Base-by-base conservation (phyloP, 2,888 invertebrate genomes). In the Diaprepes abbreviatus region DNA sequence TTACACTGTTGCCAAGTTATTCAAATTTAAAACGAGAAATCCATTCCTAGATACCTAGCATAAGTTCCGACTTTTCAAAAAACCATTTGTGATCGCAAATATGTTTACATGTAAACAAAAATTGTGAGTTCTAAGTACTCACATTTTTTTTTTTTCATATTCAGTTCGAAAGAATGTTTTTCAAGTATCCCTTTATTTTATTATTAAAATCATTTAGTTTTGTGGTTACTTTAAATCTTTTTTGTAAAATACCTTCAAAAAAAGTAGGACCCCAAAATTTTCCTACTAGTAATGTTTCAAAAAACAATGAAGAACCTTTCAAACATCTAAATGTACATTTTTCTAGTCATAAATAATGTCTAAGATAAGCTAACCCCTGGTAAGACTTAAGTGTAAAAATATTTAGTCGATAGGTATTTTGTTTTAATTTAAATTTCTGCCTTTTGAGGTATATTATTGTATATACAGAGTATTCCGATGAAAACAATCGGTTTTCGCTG, bases 231-330 rank as follows among this genome's bases (percentile, higher is more conserved):
- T 57, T 69, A 73, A 57, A 21, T 40, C 52, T 58, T 71, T 77
- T 76, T 75, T 80, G 78, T 79, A 79, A 66, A 66, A 75, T 78
- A 79, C 77, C 74, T 70, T 76, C 73, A 76, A 65, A 63, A n/a
- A 74, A 74, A 76, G 76, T 79, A 77, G 77, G 59, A 59, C 43
- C 43, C 31, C 21, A 59, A 43, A 36, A 19, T 43, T 43, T 28
- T 28, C 43, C 59, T 59, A 59, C 59, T 59, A 10, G 19, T 43
- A 5, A 21, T 10, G 59, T 59, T 59, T 59, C 59, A 59, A 43
- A 33, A 40, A 36, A 59, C 62, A 62, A 38, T 50, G 40, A 64
- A 64, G 31, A 21, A 52, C 19, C 35, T 45, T 50, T 28, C 21
- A 52, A 63, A 40, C 52, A 33, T 64, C 54, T 64, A 64, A 71